Evolutionary conservation across 2,113 vertebrate genomes (phyloP), one percentile per base, ranked within the genome.

Genomic region (Eretmochelys imbricata): DNA sequence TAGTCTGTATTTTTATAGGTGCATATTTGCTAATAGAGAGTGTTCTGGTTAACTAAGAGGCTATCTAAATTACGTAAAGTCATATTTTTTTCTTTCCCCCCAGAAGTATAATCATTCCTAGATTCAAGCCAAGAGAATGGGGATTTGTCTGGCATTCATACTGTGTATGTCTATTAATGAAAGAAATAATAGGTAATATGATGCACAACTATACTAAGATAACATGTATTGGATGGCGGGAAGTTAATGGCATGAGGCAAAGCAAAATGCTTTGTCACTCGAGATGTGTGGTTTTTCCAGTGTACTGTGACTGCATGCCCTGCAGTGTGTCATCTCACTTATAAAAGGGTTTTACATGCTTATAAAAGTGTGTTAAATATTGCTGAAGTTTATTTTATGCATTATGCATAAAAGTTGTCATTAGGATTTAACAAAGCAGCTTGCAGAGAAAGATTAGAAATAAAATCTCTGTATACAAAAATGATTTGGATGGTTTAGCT

Each of bases 371-470:
- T 95, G 96, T 98, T 97, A 96, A 97, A 98, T 98, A 98, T 98
- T 98, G 97, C 97, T 98, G 98, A 98, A 98, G 97, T 98, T 98
- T 98, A 97, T 98, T 98, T 98, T 98, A 98, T 98, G 97, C 98
- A 98, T 98, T 98, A 98, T 98, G 97, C 97, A 98, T 98, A 97
- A 98, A 98, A 98, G 95, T 98, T 98, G 97, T 98, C 98, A 98
- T 98, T 98, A 97, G 97, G 97, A 98, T 98, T 98, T 98, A 98
- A 98, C 98, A 98, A 98, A 98, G 98, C 98, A 98, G 98, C 97
- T 98, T 98, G 97, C 97, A 97, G 96, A 97, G 96, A 96, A 97
- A 98, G 98, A 98, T 98, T 98, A 98, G 98, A 98, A 98, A 98
- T 98, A 98, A 98, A 98, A 98, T 98, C 97, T 98, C 97, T 97